phyloP scores from a whole-genome alignment of 2,888 invertebrate species.

The Trachelus iudaicus region DNA sequence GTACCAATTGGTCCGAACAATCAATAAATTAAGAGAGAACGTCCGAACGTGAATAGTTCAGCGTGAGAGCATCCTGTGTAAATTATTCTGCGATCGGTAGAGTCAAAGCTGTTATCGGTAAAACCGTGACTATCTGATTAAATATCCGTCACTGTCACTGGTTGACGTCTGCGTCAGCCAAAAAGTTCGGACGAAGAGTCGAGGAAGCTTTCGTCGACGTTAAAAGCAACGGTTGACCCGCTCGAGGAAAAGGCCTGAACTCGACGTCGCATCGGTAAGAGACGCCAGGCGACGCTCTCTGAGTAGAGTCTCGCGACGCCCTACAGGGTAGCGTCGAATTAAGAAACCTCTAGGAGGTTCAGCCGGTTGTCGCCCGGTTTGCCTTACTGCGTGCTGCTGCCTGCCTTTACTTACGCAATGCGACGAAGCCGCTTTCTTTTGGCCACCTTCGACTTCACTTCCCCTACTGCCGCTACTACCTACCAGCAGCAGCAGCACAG shows the following conservation, averaged over 20 bases:
- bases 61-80: not conserved
- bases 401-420: constrained; percentile 25
- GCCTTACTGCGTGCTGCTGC: not conserved
- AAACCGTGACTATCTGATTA: not conserved
- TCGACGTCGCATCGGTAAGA: not conserved
- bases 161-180: not conserved
- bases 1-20: not conserved
- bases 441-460: constrained; percentile 14
- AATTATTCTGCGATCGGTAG: not conserved
- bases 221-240: not conserved
- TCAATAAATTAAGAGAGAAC: not conserved
- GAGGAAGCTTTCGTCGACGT: not conserved
- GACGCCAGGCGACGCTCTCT: too few relatives aligned
- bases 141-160: not conserved
- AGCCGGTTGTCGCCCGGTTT: constrained; percentile 15
- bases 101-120: not conserved
- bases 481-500: not conserved
- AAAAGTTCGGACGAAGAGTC: not conserved
- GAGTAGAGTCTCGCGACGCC: too few relatives aligned
- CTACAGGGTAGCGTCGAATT: constrained; percentile 27
- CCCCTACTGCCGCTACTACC: not conserved
- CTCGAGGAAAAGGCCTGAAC: not conserved
- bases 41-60: not conserved
- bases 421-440: constrained; percentile 35
- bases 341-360: constrained; percentile 23